phyloP scores from a whole-genome alignment of 2,888 invertebrate genomes.

The Gastrophysa polygoni region DNA sequence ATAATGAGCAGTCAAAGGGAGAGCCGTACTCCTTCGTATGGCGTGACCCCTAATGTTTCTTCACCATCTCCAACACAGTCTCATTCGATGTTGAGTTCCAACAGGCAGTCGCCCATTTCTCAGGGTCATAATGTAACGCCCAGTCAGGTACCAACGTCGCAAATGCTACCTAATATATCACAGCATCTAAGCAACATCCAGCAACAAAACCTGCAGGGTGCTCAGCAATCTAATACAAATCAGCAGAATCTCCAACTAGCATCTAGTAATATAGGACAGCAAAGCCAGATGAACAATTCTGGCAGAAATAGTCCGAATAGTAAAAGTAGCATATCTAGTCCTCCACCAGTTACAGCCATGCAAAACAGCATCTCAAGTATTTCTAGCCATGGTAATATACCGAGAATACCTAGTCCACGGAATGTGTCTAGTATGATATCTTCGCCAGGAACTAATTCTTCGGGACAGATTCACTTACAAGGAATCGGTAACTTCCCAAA shows the following conservation, averaged over 20 bases:
- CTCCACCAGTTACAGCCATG: constrained; percentile 20
- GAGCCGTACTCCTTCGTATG: constrained; percentile 22
- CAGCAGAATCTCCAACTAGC: neutral
- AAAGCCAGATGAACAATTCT: constrained; percentile 13
- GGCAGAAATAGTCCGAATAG: constrained; percentile 19
- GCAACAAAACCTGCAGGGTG: constrained; percentile 19
- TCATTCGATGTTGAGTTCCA: constrained; percentile 34
- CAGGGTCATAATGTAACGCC: constrained; percentile 20
- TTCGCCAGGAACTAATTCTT: neutral
- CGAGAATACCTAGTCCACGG: constrained; percentile 25
- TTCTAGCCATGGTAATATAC: constrained; percentile 14
- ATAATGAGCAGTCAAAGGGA: constrained; percentile 30
- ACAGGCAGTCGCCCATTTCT: constrained; percentile 30
- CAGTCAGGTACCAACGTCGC: constrained; percentile 32
- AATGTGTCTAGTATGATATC: constrained; percentile 6
- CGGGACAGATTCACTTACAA: constrained; percentile 13
- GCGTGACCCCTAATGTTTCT: constrained; percentile 25
- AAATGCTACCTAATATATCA: constrained; percentile 36
- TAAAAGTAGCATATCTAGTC: constrained; percentile 25
- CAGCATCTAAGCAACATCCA: constrained; percentile 32
- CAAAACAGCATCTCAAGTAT: constrained; percentile 17
- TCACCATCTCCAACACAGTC: constrained; percentile 37
- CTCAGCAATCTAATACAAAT: constrained; percentile 12
- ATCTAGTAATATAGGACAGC: constrained; percentile 7
- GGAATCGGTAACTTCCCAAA: neutral